These are phyloP conservation scores for Plumapathes pennacea DNA, from an alignment of 92 coral and sea anemone genomes.

Conservation along the genomic window DNA sequence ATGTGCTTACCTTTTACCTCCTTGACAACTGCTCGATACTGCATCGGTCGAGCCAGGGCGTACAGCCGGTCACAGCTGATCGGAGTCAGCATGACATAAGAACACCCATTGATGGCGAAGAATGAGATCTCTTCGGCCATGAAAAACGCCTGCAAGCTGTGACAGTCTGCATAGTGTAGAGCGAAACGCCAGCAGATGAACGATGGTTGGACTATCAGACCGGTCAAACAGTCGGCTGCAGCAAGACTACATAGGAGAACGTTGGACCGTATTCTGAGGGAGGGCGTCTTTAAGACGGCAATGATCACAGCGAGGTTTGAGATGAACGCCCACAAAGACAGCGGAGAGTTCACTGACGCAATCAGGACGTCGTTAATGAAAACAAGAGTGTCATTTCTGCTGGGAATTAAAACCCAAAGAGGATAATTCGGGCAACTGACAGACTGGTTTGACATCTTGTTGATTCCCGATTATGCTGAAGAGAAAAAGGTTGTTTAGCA, in stretches of 20 bases:
- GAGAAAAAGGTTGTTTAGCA: too few species aligned
- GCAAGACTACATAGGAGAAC: slow-evolving; percentile 44
- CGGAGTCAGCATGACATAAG: background rate
- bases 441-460: too few species aligned
- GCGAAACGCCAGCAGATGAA: slow-evolving; percentile 19
- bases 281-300: slow-evolving; percentile 17
- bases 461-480: too few species aligned
- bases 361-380: slow-evolving; percentile 5
- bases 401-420: too few species aligned
- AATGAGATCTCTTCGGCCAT: background rate
- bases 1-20: background rate
- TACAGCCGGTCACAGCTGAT: slow-evolving; percentile 8
- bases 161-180: background rate
- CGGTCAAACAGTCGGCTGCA: slow-evolving; percentile 36
- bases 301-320: slow-evolving; percentile 18
- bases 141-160: slow-evolving; percentile 3
- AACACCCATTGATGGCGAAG: background rate
- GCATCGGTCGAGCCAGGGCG: slow-evolving; percentile 15
- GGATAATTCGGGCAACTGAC: too few species aligned
- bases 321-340: slow-evolving; percentile 9
- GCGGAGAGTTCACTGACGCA: slow-evolving; percentile 5
- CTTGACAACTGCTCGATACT: background rate
- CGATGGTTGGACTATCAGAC: slow-evolving; percentile 32
- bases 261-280: slow-evolving; percentile 26
- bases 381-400: slow-evolving; percentile 5